phyloP scores from a whole-genome alignment of 1,140 invertebrate species.

The Pollicipes pollicipes region DNA sequence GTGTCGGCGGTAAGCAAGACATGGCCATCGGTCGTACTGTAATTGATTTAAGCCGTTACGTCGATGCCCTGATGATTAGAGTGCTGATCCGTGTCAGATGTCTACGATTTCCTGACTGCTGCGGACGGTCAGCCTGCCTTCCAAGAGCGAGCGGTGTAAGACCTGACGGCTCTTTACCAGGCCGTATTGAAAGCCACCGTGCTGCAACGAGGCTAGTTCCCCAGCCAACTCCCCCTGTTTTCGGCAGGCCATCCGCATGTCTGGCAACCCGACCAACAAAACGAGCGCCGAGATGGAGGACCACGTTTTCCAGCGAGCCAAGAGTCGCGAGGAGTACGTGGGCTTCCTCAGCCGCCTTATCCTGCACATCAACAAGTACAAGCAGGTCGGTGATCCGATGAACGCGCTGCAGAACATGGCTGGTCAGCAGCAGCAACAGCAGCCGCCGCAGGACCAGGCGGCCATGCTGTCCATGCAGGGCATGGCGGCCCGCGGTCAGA shows the following conservation, averaged over 20 bases:
- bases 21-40: too few relatives aligned
- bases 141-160: not conserved
- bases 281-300: constrained; percentile 84
- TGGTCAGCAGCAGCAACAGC: constrained; percentile 33
- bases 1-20: too few relatives aligned
- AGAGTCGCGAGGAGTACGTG: constrained; percentile 68
- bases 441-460: not conserved
- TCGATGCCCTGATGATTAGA: too few relatives aligned
- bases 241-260: constrained; percentile 59
- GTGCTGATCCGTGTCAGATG: too few relatives aligned
- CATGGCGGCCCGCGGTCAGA: not conserved
- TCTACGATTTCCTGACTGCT: not conserved
- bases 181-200: not conserved
- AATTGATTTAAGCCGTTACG: too few relatives aligned
- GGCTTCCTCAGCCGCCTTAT: constrained; percentile 74
- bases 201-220: not conserved
- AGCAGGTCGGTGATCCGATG: constrained; percentile 49
- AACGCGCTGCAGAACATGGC: constrained; percentile 69
- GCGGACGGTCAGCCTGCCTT: not conserved
- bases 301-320: constrained; percentile 79
- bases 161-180: not conserved
- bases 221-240: not conserved
- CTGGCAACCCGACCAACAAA: constrained; percentile 55
- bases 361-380: constrained; percentile 37
- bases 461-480: not conserved